Conservation (phyloP, 2,888 invertebrate genomes). For the Caenorhabditis drosophilae region DNA sequence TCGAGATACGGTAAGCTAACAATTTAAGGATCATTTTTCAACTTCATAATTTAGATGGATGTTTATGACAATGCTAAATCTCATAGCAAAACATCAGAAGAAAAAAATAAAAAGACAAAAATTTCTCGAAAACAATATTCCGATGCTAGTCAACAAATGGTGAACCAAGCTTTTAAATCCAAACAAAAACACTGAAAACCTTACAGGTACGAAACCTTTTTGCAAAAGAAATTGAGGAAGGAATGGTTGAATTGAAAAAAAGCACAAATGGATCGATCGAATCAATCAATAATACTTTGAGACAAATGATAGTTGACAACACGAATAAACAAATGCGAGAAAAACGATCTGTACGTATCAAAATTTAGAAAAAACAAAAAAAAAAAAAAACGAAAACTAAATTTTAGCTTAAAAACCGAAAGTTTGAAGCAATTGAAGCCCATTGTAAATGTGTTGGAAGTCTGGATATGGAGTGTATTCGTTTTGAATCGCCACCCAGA, state of each 20-base stretch:
- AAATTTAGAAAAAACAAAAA: background rate
- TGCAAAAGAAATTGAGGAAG: slow-evolving; percentile 51
- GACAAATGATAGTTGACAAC: too few species aligned
- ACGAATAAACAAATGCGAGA: slow-evolving; percentile 35
- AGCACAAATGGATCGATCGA: slow-evolving; percentile 1
- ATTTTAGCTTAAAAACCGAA: slow-evolving; percentile 23
- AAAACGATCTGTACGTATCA: slow-evolving; percentile 14
- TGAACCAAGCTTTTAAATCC: background rate
- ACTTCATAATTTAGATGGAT: slow-evolving; percentile 51
- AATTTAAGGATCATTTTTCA: background rate
- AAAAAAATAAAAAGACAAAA: slow-evolving; percentile 49
- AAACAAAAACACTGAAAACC: background rate
- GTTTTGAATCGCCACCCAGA: slow-evolving; percentile 53
- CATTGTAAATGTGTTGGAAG: slow-evolving; percentile 58
- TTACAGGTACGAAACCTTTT: slow-evolving; percentile 46
- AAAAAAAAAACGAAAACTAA: background rate
- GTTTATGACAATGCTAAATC: slow-evolving; percentile 59
- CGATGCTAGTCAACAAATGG: slow-evolving; percentile 36
- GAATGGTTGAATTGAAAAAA: slow-evolving; percentile 36
- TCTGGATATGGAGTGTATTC: slow-evolving; percentile 57
- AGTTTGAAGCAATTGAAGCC: slow-evolving; percentile 57
- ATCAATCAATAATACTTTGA: too few species aligned
- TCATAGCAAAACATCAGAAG: slow-evolving; percentile 44
- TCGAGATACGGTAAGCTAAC: slow-evolving; percentile 48
- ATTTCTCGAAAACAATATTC: slow-evolving; percentile 46